These are phyloP conservation scores for Drosophila setosimentum DNA, from an alignment of 2,888 invertebrate species.

Conservation along the genomic window DNA sequence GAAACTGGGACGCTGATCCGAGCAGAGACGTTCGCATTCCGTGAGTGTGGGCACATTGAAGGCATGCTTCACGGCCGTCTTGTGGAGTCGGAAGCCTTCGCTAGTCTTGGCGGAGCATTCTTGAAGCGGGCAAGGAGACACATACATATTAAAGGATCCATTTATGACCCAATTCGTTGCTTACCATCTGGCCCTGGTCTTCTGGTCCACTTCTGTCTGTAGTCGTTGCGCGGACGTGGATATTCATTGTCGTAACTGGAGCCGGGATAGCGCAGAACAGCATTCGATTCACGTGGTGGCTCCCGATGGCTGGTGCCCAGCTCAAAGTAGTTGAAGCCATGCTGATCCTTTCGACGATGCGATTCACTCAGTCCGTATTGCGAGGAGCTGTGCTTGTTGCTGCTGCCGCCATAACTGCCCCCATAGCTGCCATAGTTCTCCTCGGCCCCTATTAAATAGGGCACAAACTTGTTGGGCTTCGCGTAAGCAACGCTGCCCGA, in stretches of 20 bases:
- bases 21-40: constrained; percentile 92
- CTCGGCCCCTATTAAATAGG: constrained; percentile 86
- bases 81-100: constrained; percentile 90
- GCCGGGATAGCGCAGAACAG: constrained; percentile 86
- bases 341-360: constrained; percentile 82
- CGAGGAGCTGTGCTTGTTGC: constrained; percentile 83
- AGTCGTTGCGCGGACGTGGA: constrained; percentile 79
- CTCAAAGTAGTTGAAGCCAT: constrained; percentile 85
- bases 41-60: constrained; percentile 89
- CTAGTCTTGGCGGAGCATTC: constrained; percentile 92
- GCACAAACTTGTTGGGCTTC: constrained; percentile 85
- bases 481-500: constrained; percentile 75
- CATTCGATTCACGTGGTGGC: constrained; percentile 82
- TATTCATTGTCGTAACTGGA: constrained; percentile 83
- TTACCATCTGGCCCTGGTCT: constrained; percentile 85
- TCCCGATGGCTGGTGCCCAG: constrained; percentile 84
- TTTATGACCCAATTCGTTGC: background rate
- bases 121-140: constrained; percentile 67
- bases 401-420: constrained; percentile 87
- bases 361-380: constrained; percentile 86
- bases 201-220: constrained; percentile 84
- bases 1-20: constrained; percentile 88
- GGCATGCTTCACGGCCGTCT: constrained; percentile 89
- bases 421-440: constrained; percentile 88
- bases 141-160: background rate